These are phyloP conservation scores for Gortyna flavago DNA, from an alignment of 2,888 invertebrate species.

Conservation along the genomic window DNA sequence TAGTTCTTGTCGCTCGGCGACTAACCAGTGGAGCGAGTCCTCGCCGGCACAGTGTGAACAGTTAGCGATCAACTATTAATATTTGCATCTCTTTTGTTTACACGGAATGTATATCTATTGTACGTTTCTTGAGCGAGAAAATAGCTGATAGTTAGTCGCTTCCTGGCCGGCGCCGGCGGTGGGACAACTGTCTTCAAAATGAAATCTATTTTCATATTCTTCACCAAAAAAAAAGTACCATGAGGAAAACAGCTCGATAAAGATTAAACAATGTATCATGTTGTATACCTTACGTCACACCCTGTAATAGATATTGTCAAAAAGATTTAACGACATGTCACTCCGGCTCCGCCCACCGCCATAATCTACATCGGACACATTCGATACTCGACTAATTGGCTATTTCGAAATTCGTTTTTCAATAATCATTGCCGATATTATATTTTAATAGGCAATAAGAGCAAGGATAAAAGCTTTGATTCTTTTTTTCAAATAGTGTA, in stretches of 20 bases:
- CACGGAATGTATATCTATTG: too few relatives aligned
- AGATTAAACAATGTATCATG: constrained; percentile 56
- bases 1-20: too few relatives aligned
- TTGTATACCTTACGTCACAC: constrained; percentile 55
- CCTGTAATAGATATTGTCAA: constrained; percentile 72
- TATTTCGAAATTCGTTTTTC: constrained; percentile 84
- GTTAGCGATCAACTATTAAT: too few relatives aligned
- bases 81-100: too few relatives aligned
- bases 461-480: constrained; percentile 72
- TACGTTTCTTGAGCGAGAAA: too few relatives aligned
- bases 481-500: constrained; percentile 75
- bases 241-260: not conserved
- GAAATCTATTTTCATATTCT: not conserved
- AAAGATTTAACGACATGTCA: constrained; percentile 80
- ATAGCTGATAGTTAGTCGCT: too few relatives aligned
- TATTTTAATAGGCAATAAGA: constrained; percentile 86
- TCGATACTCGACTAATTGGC: constrained; percentile 80
- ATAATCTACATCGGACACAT: constrained; percentile 74
- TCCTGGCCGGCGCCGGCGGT: too few relatives aligned
- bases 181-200: too few relatives aligned
- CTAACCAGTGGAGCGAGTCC: too few relatives aligned
- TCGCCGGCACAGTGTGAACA: too few relatives aligned
- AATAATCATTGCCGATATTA: constrained; percentile 85
- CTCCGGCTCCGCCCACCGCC: constrained; percentile 75
- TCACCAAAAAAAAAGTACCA: not conserved